phyloP scores from a whole-genome alignment of 2,113 vertebrate species.

The Oryzias celebensis region DNA sequence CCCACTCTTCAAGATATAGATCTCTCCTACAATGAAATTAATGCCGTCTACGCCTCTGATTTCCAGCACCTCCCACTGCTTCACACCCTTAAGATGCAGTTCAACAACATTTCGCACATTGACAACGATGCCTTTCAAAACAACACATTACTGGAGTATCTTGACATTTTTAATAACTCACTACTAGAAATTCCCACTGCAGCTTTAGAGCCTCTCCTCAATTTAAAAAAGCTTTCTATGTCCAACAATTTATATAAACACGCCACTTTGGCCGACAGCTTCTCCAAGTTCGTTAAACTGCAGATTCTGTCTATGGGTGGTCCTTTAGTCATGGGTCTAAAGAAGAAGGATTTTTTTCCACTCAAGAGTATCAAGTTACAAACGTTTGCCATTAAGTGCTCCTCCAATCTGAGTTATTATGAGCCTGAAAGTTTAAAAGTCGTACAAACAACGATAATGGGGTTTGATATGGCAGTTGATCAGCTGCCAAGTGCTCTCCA shows the following conservation, averaged over 20 bases:
- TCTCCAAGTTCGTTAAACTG: conserved; percentile 66
- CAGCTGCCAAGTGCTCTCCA: conserved; percentile 54
- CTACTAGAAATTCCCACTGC: conserved; percentile 70
- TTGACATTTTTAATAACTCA: conserved; percentile 85
- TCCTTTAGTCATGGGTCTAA: conserved; percentile 66
- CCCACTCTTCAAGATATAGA: conserved; percentile 67
- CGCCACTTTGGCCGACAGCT: conserved; percentile 57
- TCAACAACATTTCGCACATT: conserved; percentile 80
- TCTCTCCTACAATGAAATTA: conserved; percentile 81
- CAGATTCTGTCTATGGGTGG: conserved; percentile 79
- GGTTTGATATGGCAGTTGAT: conserved; percentile 81
- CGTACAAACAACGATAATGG: conserved; percentile 72
- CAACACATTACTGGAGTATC: conserved; percentile 71
- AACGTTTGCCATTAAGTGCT: conserved; percentile 80
- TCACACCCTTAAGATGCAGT: conserved; percentile 66
- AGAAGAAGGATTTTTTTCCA: conserved; percentile 65
- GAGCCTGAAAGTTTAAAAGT: conserved; percentile 77
- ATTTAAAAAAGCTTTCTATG: conserved; percentile 70
- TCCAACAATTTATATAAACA: conserved; percentile 82
- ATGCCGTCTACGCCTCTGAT: conserved; percentile 46
- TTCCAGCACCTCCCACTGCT: conserved; percentile 67
- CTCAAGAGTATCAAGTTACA: conserved; percentile 68
- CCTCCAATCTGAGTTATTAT: conserved; percentile 73
- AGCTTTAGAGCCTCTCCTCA: conserved; percentile 66
- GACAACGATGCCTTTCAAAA: conserved; percentile 68